Base-by-base conservation (phyloP, 2,797 vertebrate species). In the Allobates femoralis region DNA sequence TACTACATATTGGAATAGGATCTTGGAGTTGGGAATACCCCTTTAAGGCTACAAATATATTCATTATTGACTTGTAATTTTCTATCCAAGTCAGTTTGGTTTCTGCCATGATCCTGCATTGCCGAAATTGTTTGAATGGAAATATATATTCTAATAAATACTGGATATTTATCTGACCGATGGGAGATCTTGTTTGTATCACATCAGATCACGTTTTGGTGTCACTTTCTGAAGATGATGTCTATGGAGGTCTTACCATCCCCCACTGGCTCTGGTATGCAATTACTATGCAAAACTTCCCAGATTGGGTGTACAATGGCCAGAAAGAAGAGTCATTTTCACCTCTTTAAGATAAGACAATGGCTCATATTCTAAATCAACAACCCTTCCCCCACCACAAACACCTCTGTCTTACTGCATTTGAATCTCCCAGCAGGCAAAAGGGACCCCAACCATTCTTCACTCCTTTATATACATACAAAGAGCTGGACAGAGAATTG, bases 271-370 rank as follows among this genome's bases (percentile, higher is more conserved):
- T 37, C 15, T 77, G 46, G 23, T 34, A 88, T 76, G 78, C 60
- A 67, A 88, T 88, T 85, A 81, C 77, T 37, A 88, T 88, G 87
- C 71, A 85, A 81, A 88, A 81, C 83, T 46, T 66, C 78, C 53
- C 82, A 85, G 83, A 81, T 74, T 76, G 86, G 50, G 55, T 30
- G 51, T 23, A 88, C 79, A 81, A 85, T 88, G 19, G 23, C 28
- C 41, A 76, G 76, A 81, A 81, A 81, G 71, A 50, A 58, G 79
- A 64, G 69, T 88, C 69, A 85, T 85, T 88, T 88, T 88, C 87
- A 85, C 87, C 83, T 81, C 83, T 88, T 85, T 88, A 88, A 81
- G 83, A 85, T 85, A 88, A 88, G 83, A 88, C 83, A 88, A 88
- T 88, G 51, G 69, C 71, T 88, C 37, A 88, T 88, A 81, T 85